Evolutionary conservation across 2,888 invertebrate genomes (phyloP), one percentile per base, ranked within the genome.

Genomic region (Ophioninae sp.): DNA sequence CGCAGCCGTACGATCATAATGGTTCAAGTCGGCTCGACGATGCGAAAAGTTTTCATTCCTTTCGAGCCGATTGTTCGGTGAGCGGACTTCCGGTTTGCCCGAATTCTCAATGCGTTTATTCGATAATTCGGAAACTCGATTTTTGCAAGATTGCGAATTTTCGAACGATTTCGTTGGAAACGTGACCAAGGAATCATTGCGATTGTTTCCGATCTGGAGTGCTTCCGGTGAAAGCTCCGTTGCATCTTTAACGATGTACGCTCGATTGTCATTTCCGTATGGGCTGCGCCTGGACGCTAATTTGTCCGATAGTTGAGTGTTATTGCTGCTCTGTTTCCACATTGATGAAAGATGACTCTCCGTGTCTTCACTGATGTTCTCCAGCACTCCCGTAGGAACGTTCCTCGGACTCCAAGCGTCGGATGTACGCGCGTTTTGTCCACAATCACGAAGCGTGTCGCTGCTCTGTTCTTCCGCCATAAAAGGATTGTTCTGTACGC

Each of bases 321-420:
- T 68, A 8, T 91, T 89, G 74, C 90, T 90, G 78, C 90, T 91
- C 41, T 87, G 90, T 39, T 90, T 90, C 68, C 90, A 90, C 81
- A 90, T 88, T 39, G 91, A 91, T 1, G 92, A 92, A 59, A 91
- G 87, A 77, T 92, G 90, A 86, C 92, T 91, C 80, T 93, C 92
- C 1, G 92, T 89, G 44, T 90, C 92, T 81, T 93, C 93, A 44
- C 89, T 91, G 69, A 93, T 93, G 74, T 93, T 93, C 72, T 93
- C 93, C 17, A 93, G 78, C 20, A 88, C 89, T 2, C 86, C 87
- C 41, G 87, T 88, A 7, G 64, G 10, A 9, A 74, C 44, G 9
- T 82, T 83, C 23, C 77, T 69, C 7, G 79, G 39, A 51, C 76
- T 58, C 77, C 82, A 41, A 59, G 51, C n/a, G n/a, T 85, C 79